These are phyloP conservation scores for Romanomermis culicivorax DNA, from an alignment of 2,888 invertebrate genomes.

Conservation along the genomic window DNA sequence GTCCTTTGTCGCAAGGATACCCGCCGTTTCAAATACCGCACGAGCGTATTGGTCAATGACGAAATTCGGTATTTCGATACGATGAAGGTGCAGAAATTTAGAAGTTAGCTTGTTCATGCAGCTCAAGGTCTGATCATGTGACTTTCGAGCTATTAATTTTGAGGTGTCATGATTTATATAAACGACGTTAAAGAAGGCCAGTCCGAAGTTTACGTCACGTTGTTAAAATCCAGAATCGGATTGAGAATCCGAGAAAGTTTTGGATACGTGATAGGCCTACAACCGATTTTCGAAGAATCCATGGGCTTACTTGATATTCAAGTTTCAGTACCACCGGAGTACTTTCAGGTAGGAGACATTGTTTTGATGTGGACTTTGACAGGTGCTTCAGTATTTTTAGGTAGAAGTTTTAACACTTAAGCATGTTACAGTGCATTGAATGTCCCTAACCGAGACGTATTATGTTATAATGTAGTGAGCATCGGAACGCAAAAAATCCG, in stretches of 20 bases:
- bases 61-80: slow-evolving; percentile 25
- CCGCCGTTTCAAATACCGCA: slow-evolving; percentile 21
- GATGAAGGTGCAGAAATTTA: slow-evolving; percentile 24
- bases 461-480: no score
- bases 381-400: no score
- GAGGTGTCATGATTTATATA: slow-evolving; percentile 24
- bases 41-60: slow-evolving; percentile 25
- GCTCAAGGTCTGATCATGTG: no score
- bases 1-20: slow-evolving; percentile 21
- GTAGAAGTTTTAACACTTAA: no score
- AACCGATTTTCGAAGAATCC: slow-evolving; percentile 19
- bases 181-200: slow-evolving; percentile 25
- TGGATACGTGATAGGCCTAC: slow-evolving; percentile 21
- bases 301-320: slow-evolving; percentile 25
- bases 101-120: slow-evolving; percentile 12
- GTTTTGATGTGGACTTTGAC: no score
- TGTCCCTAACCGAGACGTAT: no score
- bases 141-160: no score
- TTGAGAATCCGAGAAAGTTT: slow-evolving; percentile 24
- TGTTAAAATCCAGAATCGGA: slow-evolving; percentile 24
- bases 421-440: no score
- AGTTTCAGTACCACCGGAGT: slow-evolving; percentile 12
- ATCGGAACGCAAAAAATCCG: no score
- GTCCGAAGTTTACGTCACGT: slow-evolving; percentile 25
- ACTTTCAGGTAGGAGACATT: slow-evolving; percentile 2